Evolutionary conservation across 2,888 invertebrate genomes (phyloP).

Genomic region (Philereme vetulata): DNA sequence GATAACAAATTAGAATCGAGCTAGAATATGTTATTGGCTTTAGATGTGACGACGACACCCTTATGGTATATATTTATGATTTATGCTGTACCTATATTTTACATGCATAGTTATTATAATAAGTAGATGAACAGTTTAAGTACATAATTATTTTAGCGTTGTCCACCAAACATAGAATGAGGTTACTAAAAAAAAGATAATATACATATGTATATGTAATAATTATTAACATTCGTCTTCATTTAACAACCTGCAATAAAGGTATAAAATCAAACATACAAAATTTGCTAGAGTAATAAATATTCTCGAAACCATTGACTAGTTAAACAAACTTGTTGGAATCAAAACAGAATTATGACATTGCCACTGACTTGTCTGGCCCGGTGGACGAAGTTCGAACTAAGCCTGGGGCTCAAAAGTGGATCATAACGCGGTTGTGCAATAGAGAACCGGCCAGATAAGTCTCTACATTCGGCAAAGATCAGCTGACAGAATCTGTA

Average conservation of each 20-base stretch:
- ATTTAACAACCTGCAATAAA: conserved; percentile 57
- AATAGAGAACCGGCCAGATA: too few species aligned
- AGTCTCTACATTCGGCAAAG: conserved; percentile 5
- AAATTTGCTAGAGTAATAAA: conserved; percentile 63
- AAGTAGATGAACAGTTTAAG: conserved; percentile 38
- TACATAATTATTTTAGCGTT: conserved; percentile 42
- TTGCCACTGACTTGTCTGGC: background rate
- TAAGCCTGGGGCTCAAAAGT: too few species aligned
- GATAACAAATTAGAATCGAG: too few species aligned
- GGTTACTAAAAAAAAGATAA: conserved; percentile 57
- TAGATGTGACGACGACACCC: conserved; percentile 6
- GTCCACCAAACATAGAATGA: conserved; percentile 55
- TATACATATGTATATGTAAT: too few species aligned
- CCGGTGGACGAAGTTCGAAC: too few species aligned
- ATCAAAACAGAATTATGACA: conserved; percentile 27
- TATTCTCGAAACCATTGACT: conserved; percentile 73
- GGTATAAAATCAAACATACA: conserved; percentile 58
- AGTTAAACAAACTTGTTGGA: conserved; percentile 51
- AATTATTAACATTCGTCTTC: conserved; percentile 57
- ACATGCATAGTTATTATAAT: conserved; percentile 23
- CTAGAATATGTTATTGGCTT: background rate
- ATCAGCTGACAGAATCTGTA: background rate
- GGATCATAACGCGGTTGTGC: too few species aligned
- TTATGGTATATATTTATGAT: conserved; percentile 3
- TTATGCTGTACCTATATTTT: conserved; percentile 15